A percentile compares a stretch with the other conserved stretches of the same genome.
Evolutionary conservation across 1,140 invertebrate species (phyloP).

Genomic region (Drosophila navojoa): DNA sequence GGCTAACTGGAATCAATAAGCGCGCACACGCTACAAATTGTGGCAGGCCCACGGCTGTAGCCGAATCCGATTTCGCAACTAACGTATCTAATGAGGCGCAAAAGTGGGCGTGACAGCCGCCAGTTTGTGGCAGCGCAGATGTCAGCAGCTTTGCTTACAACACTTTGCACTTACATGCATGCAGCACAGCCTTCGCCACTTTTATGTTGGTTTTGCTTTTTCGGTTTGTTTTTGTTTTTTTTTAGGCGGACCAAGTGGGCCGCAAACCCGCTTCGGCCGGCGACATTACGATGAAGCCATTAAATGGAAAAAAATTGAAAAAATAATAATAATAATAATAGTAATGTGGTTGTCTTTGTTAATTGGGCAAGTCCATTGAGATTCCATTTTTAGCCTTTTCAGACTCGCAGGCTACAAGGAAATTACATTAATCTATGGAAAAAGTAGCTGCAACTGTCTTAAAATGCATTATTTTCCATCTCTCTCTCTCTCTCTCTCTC

Average conservation of each 20-base stretch:
- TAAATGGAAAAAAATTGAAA: conserved; percentile 75
- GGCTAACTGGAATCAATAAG: conserved; percentile 68
- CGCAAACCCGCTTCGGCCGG: conserved; percentile 45
- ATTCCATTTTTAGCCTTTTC: conserved; percentile 37
- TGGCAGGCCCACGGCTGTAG: conserved; percentile 50
- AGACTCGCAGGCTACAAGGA: conserved; percentile 21
- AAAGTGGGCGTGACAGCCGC: conserved; percentile 45
- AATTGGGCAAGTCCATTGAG: conserved; percentile 72
- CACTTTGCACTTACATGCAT: conserved; percentile 64
- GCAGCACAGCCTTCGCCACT: not conserved
- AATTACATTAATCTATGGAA: conserved; percentile 3
- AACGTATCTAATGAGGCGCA: conserved; percentile 67
- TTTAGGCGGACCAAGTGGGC: conserved; percentile 19
- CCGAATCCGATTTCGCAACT: conserved; percentile 20
- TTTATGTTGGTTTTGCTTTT: not conserved
- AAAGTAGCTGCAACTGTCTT: no score
- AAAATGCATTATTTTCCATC: no score
- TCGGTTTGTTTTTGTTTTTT: not conserved
- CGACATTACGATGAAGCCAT: conserved; percentile 67
- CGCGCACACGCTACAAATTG: conserved; percentile 72
- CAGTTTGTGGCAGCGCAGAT: conserved; percentile 47
- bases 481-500: no score
- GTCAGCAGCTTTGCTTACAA: conserved; percentile 78
- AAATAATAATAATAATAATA: conserved; percentile 71
- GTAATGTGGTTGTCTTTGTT: conserved; percentile 66